Conservation (phyloP, 64 coral and sea anemone genomes). For the Montipora capricornis region DNA sequence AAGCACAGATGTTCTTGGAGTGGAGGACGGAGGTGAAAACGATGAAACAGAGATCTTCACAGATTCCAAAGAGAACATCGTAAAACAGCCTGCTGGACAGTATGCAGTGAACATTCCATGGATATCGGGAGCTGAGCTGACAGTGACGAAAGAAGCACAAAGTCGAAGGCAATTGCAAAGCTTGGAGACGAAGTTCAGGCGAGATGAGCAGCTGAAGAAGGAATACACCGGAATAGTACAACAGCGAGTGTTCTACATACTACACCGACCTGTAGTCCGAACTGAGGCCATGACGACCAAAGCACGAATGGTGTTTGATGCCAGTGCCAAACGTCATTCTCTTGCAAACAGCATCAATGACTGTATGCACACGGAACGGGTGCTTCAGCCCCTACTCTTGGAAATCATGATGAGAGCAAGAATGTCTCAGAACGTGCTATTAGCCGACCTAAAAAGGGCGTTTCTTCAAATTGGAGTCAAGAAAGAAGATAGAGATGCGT, state of each 20-base stretch:
- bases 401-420: too few species aligned
- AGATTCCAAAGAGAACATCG: slow-evolving; percentile 58
- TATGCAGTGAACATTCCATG: slow-evolving; percentile 75
- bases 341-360: too few species aligned
- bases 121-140: slow-evolving; percentile 3
- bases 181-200: slow-evolving; percentile 44
- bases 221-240: background rate
- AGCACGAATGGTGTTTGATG: background rate
- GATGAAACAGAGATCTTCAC: slow-evolving; percentile 55
- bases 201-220: slow-evolving; percentile 32
- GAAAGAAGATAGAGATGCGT: too few species aligned
- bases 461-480: too few species aligned
- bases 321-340: too few species aligned
- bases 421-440: too few species aligned
- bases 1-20: slow-evolving; percentile 45
- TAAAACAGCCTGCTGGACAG: slow-evolving; percentile 15
- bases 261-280: too few species aligned
- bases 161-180: slow-evolving; percentile 37
- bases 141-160: slow-evolving; percentile 51
- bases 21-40: slow-evolving; percentile 56
- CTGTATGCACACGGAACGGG: too few species aligned
- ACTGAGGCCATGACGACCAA: too few species aligned
- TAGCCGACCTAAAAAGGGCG: too few species aligned
- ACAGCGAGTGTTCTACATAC: too few species aligned
- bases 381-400: too few species aligned